Percentiles rank a stretch among this genome's conserved stretches.
These are phyloP conservation scores for Schlechtendalia chinensis DNA, from an alignment of 1,140 invertebrate genomes.

Conservation along the genomic window DNA sequence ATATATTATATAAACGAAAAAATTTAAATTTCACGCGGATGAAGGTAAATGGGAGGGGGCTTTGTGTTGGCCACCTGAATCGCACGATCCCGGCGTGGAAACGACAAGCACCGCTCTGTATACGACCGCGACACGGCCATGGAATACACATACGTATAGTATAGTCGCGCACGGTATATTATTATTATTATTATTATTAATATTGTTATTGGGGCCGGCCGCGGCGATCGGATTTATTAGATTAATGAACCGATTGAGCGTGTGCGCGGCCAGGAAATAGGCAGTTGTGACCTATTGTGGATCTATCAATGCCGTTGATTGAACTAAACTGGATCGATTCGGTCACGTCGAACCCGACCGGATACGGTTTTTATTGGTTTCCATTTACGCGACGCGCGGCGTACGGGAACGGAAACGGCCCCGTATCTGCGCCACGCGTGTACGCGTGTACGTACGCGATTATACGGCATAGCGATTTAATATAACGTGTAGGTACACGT, in stretches of 20 bases:
- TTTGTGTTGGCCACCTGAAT: no score
- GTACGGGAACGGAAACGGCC: not conserved
- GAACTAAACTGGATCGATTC: conserved; percentile 47
- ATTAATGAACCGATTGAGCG: conserved; percentile 44
- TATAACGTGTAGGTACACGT: no score
- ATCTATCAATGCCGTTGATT: conserved; percentile 47
- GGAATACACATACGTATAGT: not conserved
- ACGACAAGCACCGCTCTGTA: no score
- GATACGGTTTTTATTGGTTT: conserved; percentile 49
- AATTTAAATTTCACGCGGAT: no score
- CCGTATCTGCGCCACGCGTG: not conserved
- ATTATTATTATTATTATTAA: conserved; percentile 4
- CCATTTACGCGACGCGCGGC: conserved; percentile 13
- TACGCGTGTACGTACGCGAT: no score
- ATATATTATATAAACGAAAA: no score
- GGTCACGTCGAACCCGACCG: conserved; percentile 27
- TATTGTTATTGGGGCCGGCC: conserved; percentile 34
- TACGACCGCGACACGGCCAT: no score
- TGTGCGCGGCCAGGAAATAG: conserved; percentile 31
- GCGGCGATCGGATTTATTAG: conserved; percentile 37
- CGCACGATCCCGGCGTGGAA: no score
- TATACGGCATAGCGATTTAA: no score
- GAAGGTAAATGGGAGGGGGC: no score
- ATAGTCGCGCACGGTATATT: not conserved
- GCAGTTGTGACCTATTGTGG: conserved; percentile 47